These are phyloP conservation scores for Tribolium castaneum DNA, from an alignment of 1,140 invertebrate species.

Conservation along the genomic window DNA sequence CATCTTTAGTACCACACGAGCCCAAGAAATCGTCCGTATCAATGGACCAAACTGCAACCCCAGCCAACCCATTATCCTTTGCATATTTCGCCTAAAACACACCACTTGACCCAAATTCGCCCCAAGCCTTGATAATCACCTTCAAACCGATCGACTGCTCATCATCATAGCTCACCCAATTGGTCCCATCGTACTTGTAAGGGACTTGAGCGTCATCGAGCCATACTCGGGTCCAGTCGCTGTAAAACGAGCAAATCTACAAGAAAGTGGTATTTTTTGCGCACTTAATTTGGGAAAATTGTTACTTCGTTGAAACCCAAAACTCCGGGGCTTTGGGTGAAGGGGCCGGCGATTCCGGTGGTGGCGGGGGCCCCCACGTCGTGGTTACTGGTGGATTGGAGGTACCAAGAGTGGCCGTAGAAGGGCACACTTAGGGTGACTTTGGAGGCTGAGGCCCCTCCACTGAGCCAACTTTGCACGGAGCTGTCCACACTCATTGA, in stretches of 20 bases:
- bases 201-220: slow-evolving; percentile 69
- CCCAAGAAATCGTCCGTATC: slow-evolving; percentile 79
- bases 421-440: slow-evolving; percentile 71
- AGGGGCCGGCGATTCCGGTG: slow-evolving; percentile 67
- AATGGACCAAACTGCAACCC: slow-evolving; percentile 79
- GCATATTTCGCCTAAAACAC: slow-evolving; percentile 40
- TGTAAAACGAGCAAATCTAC: slow-evolving; percentile 7
- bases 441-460: slow-evolving; percentile 63
- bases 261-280: not conserved
- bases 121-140: slow-evolving; percentile 41
- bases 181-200: slow-evolving; percentile 70
- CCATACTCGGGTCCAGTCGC: slow-evolving; percentile 62
- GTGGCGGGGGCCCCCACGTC: slow-evolving; percentile 65
- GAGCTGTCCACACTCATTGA: not conserved
- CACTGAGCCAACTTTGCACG: not conserved
- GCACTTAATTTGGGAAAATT: not conserved
- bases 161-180: slow-evolving; percentile 84
- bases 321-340: slow-evolving; percentile 69
- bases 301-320: slow-evolving; percentile 72
- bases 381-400: slow-evolving; percentile 62
- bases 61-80: slow-evolving; percentile 65
- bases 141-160: slow-evolving; percentile 67
- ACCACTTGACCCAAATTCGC: not conserved
- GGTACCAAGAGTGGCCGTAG: slow-evolving; percentile 72
- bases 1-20: slow-evolving; percentile 68